Evolutionary conservation across 1,140 invertebrate genomes (phyloP).

Genomic region (Drosophila lini): DNA sequence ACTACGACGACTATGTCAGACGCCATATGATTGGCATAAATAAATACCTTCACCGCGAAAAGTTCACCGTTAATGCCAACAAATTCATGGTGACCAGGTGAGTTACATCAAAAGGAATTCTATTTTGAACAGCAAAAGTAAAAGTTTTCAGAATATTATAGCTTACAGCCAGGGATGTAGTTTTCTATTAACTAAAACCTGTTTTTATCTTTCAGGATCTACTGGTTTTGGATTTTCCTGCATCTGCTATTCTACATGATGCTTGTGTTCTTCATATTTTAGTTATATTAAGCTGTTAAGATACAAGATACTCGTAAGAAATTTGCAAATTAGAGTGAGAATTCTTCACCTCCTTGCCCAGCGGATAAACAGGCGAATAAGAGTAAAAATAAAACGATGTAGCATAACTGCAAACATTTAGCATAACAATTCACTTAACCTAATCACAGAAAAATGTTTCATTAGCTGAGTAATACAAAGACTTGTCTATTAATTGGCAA

Average conservation of each 20-base stretch:
- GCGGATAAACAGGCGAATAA: neutral
- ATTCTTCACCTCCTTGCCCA: neutral
- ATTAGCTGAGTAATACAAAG: conserved; percentile 43
- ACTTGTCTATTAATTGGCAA: conserved; percentile 16
- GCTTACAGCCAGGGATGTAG: neutral
- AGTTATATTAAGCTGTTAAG: conserved; percentile 8
- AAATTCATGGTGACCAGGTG: conserved; percentile 87
- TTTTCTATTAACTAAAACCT: neutral
- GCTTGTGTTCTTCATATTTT: conserved; percentile 50
- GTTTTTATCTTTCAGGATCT: conserved; percentile 41
- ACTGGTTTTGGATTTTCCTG: conserved; percentile 70
- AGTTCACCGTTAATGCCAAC: conserved; percentile 87
- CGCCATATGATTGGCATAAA: conserved; percentile 92
- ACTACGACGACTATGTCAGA: conserved; percentile 89
- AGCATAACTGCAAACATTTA: conserved; percentile 20
- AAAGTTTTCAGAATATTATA: neutral
- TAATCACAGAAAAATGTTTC: conserved; percentile 73
- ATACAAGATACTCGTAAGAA: neutral
- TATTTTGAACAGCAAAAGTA: neutral
- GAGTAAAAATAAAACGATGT: neutral
- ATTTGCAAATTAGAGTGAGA: neutral
- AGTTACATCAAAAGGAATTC: neutral
- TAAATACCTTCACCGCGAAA: conserved; percentile 91
- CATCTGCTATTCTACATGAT: conserved; percentile 56
- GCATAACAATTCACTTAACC: conserved; percentile 49